Evolutionary conservation across 1,140 invertebrate species (phyloP), one percentile per base, ranked within the genome.

Genomic region (Kradibia gibbosae): DNA sequence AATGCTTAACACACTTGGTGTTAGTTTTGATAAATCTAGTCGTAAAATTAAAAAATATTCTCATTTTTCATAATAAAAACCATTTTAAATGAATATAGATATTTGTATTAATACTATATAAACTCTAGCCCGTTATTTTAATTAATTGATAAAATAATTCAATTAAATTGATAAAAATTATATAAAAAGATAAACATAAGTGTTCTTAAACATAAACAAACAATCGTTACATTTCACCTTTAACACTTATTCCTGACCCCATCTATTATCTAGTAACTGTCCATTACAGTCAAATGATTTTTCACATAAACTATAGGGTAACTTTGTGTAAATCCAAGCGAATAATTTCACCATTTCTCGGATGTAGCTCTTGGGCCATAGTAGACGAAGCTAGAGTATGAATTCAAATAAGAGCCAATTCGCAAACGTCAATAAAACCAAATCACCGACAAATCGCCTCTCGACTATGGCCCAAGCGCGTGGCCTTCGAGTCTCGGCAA

Each of bases 331-430:
- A 80, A 72, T 72, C 57, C 53, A 48, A 50, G 17, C 34, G 78
- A 80, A 73, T 73, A 72, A 62, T 80, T 73, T 34, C 4, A 31
- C 25, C 28, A 45, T 39, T 42, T n/a, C 22, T 45, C 22, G 45
- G 39, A 42, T 71, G 22, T 71, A 39, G 34, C 42, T 53, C 31
- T 11, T 60, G 8, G 39, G 22, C n/a, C 36, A 62, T 45, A 48
- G 65, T 20, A 42, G 25, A 25, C 25, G 15, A 50, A 67, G 62
- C 25, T 55, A 72, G 67, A 53, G 50, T 34, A 67, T 71, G 80
- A 77, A 77, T 77, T 82, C 74, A 77, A 82, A 77, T 77, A 77
- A 77, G 74, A 82, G 60, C 74, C 74, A 57, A 77, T 77, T 74
- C 67, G 62, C 28, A 78, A 53, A 73, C 39, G 48, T 57, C 75